A percentile compares a stretch with the other conserved stretches of the same genome.
phyloP scores from a whole-genome alignment of 2,888 invertebrate genomes.

The Atherix ibis region DNA sequence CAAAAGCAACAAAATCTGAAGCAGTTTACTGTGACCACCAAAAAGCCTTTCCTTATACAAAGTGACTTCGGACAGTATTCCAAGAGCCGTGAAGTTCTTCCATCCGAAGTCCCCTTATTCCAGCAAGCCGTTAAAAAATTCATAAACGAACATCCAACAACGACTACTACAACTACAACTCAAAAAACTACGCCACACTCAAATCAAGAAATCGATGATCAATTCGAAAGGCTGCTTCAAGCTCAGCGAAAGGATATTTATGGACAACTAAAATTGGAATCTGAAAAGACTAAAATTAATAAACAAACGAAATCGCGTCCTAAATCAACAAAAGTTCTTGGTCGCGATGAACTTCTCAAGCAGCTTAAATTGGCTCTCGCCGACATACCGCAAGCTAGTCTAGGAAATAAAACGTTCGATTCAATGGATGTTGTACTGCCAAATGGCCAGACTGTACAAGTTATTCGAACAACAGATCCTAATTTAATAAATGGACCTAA shows the following conservation, averaged over 20 bases:
- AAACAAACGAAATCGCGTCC: constrained; percentile 40
- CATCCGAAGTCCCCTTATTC: constrained; percentile 48
- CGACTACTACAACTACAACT: constrained; percentile 30
- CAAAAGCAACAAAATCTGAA: constrained; percentile 52
- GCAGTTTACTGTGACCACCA: constrained; percentile 8
- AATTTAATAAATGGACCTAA: constrained; percentile 46
- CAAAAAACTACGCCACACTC: constrained; percentile 28
- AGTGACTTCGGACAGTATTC: constrained; percentile 13
- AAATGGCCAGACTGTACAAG: constrained; percentile 61
- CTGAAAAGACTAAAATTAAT: constrained; percentile 24
- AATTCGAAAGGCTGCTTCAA: constrained; percentile 29
- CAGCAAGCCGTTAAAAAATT: constrained; percentile 49
- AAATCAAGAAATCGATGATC: constrained; percentile 19
- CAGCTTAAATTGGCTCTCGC: constrained; percentile 58
- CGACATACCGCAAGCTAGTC: constrained; percentile 47
- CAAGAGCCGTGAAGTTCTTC: constrained; percentile 36
- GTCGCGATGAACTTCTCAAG: constrained; percentile 54
- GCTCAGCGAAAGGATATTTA: constrained; percentile 41
- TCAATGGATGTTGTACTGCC: constrained; percentile 57
- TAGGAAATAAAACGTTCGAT: constrained; percentile 46
- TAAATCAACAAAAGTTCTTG: constrained; percentile 38
- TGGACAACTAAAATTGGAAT: constrained; percentile 41
- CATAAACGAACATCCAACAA: constrained; percentile 45
- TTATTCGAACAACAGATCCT: constrained; percentile 53
- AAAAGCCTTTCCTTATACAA: background rate